Evolutionary conservation across 2,113 vertebrate species (phyloP).

Genomic region (Ammodramus savannarum): DNA sequence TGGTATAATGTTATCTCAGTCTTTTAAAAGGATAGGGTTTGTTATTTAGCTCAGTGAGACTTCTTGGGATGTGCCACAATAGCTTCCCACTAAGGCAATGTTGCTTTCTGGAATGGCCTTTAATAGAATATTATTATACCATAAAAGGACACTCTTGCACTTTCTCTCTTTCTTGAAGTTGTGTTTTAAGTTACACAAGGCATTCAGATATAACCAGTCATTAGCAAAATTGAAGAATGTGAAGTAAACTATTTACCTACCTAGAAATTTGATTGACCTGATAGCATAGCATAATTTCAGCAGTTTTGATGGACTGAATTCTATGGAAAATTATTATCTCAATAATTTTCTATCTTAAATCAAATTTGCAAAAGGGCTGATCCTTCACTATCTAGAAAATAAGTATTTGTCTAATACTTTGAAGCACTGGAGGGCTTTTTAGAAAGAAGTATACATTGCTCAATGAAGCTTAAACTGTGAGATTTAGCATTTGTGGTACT

Average conservation of each 20-base stretch:
- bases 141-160: not conserved
- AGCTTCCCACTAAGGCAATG: not conserved
- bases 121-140: not conserved
- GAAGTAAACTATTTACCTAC: not conserved
- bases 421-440: not conserved
- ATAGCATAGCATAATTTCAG: not conserved
- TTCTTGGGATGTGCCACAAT: not conserved
- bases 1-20: constrained; percentile 11
- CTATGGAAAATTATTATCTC: not conserved
- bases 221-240: constrained; percentile 6
- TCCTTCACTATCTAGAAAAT: not conserved
- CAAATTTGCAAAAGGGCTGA: not conserved
- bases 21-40: constrained; percentile 6
- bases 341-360: not conserved
- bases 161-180: not conserved
- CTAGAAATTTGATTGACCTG: not conserved
- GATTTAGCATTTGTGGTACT: not conserved
- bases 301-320: not conserved
- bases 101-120: not conserved
- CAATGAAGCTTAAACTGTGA: not conserved
- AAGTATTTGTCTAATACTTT: not conserved
- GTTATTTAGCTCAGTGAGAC: constrained; percentile 3
- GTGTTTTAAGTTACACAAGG: not conserved
- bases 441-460: not conserved
- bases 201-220: not conserved